A percentile compares a stretch with the other conserved stretches of the same genome.
Conservation (phyloP, 1,140 invertebrate species). For the Drosophila mauritiana region DNA sequence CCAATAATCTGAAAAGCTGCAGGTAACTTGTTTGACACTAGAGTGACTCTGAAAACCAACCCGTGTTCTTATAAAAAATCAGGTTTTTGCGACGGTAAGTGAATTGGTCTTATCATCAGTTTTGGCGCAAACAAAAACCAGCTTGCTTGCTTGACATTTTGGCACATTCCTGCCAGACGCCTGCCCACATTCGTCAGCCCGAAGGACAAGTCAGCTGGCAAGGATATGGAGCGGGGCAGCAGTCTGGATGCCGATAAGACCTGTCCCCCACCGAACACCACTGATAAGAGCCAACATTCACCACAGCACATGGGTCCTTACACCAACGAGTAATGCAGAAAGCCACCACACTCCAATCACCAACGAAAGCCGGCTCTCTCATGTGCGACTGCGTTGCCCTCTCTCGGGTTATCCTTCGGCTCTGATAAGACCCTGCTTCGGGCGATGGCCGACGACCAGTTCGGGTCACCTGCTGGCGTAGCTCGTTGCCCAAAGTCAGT, state of each 20-base stretch:
- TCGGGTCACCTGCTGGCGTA: conserved; percentile 43
- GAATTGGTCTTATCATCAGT: conserved; percentile 13
- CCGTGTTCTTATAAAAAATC: conserved; percentile 5
- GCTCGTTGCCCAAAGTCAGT: conserved; percentile 64
- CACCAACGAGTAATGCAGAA: conserved; percentile 47
- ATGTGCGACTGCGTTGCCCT: conserved; percentile 45
- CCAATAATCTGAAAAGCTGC: too few relatives aligned
- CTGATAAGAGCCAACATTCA: conserved; percentile 55
- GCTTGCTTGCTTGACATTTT: conserved; percentile 43
- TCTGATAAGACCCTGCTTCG: conserved; percentile 58
- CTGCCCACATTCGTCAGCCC: conserved; percentile 43
- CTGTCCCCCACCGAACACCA: conserved; percentile 33
- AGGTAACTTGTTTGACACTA: not conserved
- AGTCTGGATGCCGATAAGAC: conserved; percentile 31
- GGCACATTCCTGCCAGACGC: conserved; percentile 46
- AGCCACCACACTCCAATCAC: conserved; percentile 33
- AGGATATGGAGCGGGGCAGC: not conserved
- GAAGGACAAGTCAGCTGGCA: conserved; percentile 18
- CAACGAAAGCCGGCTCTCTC: conserved; percentile 67
- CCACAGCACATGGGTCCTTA: conserved; percentile 42
- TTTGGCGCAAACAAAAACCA: conserved; percentile 23
- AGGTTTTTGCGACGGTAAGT: not conserved
- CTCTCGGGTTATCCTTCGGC: conserved; percentile 23
- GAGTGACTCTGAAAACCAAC: conserved; percentile 12
- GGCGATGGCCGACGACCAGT: not conserved